Evolutionary conservation across 1,140 invertebrate species (phyloP).

Genomic region (Leptestheria dahalacensis): DNA sequence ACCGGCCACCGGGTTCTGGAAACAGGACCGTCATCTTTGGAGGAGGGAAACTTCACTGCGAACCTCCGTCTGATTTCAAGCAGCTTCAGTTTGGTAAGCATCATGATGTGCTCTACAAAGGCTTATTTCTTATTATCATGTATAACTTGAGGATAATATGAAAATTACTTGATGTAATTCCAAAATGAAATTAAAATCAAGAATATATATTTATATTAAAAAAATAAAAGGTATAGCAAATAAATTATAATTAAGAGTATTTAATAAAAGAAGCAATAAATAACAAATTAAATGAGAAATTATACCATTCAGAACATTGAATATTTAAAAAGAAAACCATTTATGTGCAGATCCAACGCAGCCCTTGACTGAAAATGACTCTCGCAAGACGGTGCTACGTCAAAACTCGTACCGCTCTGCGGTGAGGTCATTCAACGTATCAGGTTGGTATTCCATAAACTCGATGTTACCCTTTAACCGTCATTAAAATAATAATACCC

Average conservation of each 20-base stretch:
- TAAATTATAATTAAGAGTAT: not conserved
- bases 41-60: constrained; percentile 56
- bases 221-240: not conserved
- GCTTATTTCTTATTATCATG: no score
- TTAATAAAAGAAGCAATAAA: no score
- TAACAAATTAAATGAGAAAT: no score
- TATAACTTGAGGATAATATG: no score
- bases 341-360: no score
- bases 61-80: constrained; percentile 34
- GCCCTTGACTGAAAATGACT: constrained; percentile 6
- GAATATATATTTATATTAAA: not conserved
- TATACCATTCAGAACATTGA: no score
- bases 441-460: constrained; percentile 4
- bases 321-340: no score
- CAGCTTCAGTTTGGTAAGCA: not conserved
- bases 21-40: constrained; percentile 57
- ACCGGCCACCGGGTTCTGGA: constrained; percentile 32
- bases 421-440: constrained; percentile 6
- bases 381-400: constrained; percentile 9
- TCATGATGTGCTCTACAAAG: no score
- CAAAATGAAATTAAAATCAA: no score
- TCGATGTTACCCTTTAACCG: not conserved
- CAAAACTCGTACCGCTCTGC: constrained; percentile 17
- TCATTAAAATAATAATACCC: no score
- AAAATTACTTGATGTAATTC: no score